These are phyloP conservation scores for Hyalella azteca DNA, from an alignment of 2,888 invertebrate species.

Conservation along the genomic window DNA sequence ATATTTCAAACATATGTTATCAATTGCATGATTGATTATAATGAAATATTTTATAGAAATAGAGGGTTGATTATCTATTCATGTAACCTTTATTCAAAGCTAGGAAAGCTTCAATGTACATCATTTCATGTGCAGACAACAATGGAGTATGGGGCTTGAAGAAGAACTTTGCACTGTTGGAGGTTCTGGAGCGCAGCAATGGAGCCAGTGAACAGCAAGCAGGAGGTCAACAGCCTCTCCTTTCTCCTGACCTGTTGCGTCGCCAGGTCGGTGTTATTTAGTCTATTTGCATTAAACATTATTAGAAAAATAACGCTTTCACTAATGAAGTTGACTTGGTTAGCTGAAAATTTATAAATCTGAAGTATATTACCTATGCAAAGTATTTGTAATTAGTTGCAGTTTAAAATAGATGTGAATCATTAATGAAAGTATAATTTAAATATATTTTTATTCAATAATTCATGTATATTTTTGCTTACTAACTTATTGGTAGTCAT, in stretches of 20 bases:
- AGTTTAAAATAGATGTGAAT: too few relatives aligned
- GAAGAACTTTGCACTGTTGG: constrained; percentile 70
- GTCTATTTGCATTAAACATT: too few relatives aligned
- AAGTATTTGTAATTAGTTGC: too few relatives aligned
- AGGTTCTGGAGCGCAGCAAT: constrained; percentile 65
- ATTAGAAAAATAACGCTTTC: too few relatives aligned
- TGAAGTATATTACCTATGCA: too few relatives aligned
- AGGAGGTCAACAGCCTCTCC: constrained; percentile 26
- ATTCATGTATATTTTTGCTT: too few relatives aligned
- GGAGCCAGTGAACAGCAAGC: background rate
- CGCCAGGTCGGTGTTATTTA: too few relatives aligned
- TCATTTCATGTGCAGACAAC: constrained; percentile 65
- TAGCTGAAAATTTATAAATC: too few relatives aligned
- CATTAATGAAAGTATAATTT: too few relatives aligned
- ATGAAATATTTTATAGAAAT: background rate
- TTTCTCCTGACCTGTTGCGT: constrained; percentile 55
- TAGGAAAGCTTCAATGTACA: constrained; percentile 64
- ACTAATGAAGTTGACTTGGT: too few relatives aligned
- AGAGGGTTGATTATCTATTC: background rate
- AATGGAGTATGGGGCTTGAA: constrained; percentile 67
- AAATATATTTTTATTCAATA: too few relatives aligned
- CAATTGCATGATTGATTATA: background rate
- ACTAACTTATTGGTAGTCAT: too few relatives aligned
- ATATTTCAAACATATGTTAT: background rate
- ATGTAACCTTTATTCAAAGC: constrained; percentile 59